A percentile compares a stretch with the other conserved stretches of the same genome.
Evolutionary conservation across 1,140 invertebrate genomes (phyloP).

Genomic region (Harlomillsia oculata): DNA sequence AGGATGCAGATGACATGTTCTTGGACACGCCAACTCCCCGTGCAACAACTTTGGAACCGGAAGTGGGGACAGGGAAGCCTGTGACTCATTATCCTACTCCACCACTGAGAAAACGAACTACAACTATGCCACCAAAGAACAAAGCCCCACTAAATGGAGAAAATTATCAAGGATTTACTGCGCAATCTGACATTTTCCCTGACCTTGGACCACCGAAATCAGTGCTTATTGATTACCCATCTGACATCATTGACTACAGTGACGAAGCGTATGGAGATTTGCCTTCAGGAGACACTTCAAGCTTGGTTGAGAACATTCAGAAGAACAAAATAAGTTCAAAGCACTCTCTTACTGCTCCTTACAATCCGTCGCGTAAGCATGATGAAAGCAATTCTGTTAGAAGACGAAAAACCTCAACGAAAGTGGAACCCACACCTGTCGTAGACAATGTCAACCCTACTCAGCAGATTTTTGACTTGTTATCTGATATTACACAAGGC

Average conservation of each 20-base stretch:
- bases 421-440: no score
- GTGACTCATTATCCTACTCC: constrained; percentile 27
- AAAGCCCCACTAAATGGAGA: background rate
- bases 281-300: constrained; percentile 14
- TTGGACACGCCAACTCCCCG: no score
- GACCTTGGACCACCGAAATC: constrained; percentile 24
- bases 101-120: constrained; percentile 5
- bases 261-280: constrained; percentile 13
- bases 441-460: constrained; percentile 28
- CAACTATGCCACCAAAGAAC: no score
- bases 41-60: no score
- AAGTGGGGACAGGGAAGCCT: background rate
- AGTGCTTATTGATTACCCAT: constrained; percentile 15
- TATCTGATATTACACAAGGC: constrained; percentile 38
- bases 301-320: constrained; percentile 10
- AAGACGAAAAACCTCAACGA: no score
- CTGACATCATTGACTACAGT: constrained; percentile 16
- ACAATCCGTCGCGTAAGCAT: background rate
- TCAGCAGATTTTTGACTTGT: constrained; percentile 43
- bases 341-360: background rate
- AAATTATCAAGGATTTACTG: background rate
- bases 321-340: no score
- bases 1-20: no score
- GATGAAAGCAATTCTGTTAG: background rate
- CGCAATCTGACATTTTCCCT: constrained; percentile 10